Evolutionary conservation across 2,888 invertebrate genomes (phyloP).

Genomic region (Nowickia ferox): DNA sequence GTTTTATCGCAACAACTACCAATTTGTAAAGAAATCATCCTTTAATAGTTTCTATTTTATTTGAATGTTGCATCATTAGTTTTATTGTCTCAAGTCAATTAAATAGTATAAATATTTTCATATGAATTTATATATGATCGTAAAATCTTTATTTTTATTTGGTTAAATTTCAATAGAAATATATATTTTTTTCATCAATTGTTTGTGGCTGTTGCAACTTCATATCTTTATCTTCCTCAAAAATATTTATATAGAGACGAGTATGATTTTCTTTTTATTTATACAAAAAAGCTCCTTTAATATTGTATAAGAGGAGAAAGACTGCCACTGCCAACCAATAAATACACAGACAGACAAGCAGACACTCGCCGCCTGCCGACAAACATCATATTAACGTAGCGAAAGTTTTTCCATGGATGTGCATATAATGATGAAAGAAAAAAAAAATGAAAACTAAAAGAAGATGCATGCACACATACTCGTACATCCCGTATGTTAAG

Average conservation of each 20-base stretch:
- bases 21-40: not conserved
- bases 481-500: no score
- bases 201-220: conserved; percentile 21
- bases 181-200: conserved; percentile 10
- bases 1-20: no score
- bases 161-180: conserved; percentile 35
- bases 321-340: conserved; percentile 28
- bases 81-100: conserved; percentile 56
- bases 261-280: conserved; percentile 3
- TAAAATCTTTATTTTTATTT: conserved; percentile 55
- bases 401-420: conserved; percentile 67
- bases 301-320: conserved; percentile 58
- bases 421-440: conserved; percentile 44
- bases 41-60: not conserved
- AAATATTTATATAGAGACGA: conserved; percentile 17
- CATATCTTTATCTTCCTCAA: conserved; percentile 32
- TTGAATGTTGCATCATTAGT: conserved; percentile 56
- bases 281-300: conserved; percentile 49
- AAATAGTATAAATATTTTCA: conserved; percentile 23
- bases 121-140: conserved; percentile 18
- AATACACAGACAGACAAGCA: not conserved
- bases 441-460: conserved; percentile 24
- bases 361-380: not conserved
- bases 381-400: conserved; percentile 47
- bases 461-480: not conserved